These are phyloP conservation scores for Graphium colonna DNA, from an alignment of 2,888 invertebrate species.

Conservation along the genomic window DNA sequence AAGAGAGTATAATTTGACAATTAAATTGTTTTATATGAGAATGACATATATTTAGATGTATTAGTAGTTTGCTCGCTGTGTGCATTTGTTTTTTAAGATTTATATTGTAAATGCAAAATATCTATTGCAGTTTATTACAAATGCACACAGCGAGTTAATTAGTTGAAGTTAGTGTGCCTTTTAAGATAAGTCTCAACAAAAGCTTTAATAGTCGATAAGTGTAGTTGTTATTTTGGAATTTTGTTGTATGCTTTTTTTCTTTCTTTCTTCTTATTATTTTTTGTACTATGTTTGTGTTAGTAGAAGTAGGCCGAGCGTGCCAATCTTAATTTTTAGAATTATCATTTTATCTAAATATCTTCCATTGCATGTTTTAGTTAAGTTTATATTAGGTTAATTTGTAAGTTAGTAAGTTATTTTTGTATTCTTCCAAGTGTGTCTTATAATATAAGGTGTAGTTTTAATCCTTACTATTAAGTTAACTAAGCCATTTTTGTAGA, in stretches of 20 bases:
- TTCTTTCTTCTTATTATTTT: slow-evolving; percentile 31
- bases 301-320: slow-evolving; percentile 70
- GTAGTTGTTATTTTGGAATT: slow-evolving; percentile 11
- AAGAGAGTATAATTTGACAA: slow-evolving; percentile 25
- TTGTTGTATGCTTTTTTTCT: neutral
- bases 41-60: neutral
- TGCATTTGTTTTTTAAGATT: neutral
- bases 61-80: neutral
- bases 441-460: slow-evolving; percentile 4
- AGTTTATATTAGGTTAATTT: slow-evolving; percentile 29
- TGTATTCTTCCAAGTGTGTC: slow-evolving; percentile 19
- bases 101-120: neutral
- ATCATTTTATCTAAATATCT: slow-evolving; percentile 10
- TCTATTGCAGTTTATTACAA: neutral
- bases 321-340: slow-evolving; percentile 48
- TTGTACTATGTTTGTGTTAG: slow-evolving; percentile 29
- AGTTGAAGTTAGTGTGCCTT: neutral
- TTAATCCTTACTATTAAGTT: slow-evolving; percentile 24
- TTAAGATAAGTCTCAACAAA: slow-evolving; percentile 27
- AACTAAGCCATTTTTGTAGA: slow-evolving; percentile 44
- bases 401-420: slow-evolving; percentile 22
- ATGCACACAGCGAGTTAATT: neutral
- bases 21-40: slow-evolving; percentile 9
- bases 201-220: slow-evolving; percentile 61
- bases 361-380: slow-evolving; percentile 29